These are phyloP conservation scores for Moxostoma hubbsi DNA, from an alignment of 2,797 vertebrate genomes.

Conservation along the genomic window DNA sequence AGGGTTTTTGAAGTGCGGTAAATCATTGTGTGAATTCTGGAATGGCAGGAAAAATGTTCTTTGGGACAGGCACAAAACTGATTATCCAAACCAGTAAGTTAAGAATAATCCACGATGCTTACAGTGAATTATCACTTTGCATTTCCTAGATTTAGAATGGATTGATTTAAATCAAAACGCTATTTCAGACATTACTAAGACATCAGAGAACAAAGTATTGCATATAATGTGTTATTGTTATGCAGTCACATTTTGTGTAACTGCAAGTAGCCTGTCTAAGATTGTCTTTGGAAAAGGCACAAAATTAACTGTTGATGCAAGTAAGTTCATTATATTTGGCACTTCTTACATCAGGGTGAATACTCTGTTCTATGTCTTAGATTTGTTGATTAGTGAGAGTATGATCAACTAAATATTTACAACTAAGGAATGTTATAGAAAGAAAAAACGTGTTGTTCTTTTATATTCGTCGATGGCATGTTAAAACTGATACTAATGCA, in stretches of 20 bases:
- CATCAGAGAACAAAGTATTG: not conserved
- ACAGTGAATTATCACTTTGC: not conserved
- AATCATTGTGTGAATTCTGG: conserved; percentile 35
- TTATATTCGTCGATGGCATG: too few relatives aligned
- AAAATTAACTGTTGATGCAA: conserved; percentile 45
- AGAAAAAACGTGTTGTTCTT: too few relatives aligned
- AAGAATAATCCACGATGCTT: not conserved
- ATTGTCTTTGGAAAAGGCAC: conserved; percentile 50
- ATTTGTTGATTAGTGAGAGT: not conserved
- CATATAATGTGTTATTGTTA: not conserved
- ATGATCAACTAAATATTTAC: not conserved
- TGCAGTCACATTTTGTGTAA: not conserved
- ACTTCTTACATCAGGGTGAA: not conserved
- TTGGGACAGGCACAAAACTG: conserved; percentile 37
- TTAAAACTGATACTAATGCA: too few relatives aligned
- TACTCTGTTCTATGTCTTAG: not conserved
- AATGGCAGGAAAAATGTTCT: conserved; percentile 22
- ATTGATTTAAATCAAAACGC: not conserved
- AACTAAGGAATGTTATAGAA: too few relatives aligned
- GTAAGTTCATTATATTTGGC: conserved; percentile 39
- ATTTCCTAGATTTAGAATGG: not conserved
- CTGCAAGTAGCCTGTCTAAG: conserved; percentile 22
- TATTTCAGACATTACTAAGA: not conserved
- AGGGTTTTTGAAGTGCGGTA: conserved; percentile 13
- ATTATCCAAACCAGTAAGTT: conserved; percentile 46